Evolutionary conservation across 2,797 vertebrate genomes (phyloP).

Genomic region (Sebastes variabilis): DNA sequence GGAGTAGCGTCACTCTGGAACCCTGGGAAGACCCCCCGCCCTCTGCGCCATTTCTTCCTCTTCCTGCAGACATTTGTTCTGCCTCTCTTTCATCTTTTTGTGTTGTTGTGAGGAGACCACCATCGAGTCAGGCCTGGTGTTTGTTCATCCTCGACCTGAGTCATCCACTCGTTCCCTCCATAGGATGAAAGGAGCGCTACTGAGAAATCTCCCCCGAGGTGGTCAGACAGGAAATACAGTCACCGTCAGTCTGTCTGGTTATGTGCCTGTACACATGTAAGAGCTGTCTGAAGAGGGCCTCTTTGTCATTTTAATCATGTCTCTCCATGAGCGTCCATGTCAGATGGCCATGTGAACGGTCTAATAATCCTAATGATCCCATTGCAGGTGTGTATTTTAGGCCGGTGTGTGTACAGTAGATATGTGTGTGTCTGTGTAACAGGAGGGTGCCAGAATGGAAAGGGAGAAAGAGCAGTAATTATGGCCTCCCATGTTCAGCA

Average conservation of each 20-base stretch:
- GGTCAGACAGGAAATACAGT: constrained; percentile 67
- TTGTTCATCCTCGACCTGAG: constrained; percentile 61
- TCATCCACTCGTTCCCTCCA: constrained; percentile 63
- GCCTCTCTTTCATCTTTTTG: constrained; percentile 66
- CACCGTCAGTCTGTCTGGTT: constrained; percentile 46
- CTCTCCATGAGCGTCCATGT: constrained; percentile 26
- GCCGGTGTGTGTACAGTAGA: constrained; percentile 11
- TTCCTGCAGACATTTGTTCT: constrained; percentile 52
- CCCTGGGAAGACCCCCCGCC: constrained; percentile 17
- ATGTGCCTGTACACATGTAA: constrained; percentile 44
- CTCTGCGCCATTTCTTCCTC: constrained; percentile 21
- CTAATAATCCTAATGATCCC: constrained; percentile 59
- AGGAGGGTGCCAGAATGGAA: constrained; percentile 63
- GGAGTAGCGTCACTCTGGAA: constrained; percentile 37
- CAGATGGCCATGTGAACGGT: constrained; percentile 34
- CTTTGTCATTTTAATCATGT: constrained; percentile 30
- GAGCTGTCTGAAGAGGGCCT: constrained; percentile 34
- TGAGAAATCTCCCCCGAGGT: constrained; percentile 48
- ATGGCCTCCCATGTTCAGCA: constrained; percentile 77
- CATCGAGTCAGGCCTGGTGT: constrained; percentile 27
- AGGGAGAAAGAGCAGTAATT: constrained; percentile 74
- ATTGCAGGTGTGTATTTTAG: constrained; percentile 44
- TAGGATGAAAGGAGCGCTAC: constrained; percentile 66
- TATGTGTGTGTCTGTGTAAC: constrained; percentile 40
- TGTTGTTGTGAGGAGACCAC: constrained; percentile 50